Conservation (phyloP, 2,797 vertebrate species). For the Knipowitschia caucasica region DNA sequence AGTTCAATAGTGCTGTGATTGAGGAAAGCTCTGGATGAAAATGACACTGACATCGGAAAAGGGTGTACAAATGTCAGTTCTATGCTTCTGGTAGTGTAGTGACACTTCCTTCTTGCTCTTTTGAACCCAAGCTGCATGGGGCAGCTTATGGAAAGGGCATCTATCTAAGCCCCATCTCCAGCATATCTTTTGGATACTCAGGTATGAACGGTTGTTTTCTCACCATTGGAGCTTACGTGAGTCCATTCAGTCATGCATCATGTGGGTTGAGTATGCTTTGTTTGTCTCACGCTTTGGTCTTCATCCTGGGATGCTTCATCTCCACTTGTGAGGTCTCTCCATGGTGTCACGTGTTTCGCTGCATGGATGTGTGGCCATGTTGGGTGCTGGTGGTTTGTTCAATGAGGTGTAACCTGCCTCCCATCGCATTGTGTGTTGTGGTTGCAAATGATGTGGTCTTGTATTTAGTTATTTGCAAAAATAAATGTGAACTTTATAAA, state of each 20-base stretch:
- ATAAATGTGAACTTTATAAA: neutral
- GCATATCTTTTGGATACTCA: constrained; percentile 99
- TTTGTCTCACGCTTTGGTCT: constrained; percentile 44
- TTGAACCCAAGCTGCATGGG: constrained; percentile 96
- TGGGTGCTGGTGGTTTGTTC: constrained; percentile 23
- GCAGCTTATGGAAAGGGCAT: constrained; percentile 99
- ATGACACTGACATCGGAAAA: neutral
- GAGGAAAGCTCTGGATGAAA: neutral
- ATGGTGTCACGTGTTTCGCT: constrained; percentile 36
- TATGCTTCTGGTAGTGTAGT: constrained; percentile 39
- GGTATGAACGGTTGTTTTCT: constrained; percentile 78
- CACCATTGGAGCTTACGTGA: constrained; percentile 21
- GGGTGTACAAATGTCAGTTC: constrained; percentile 3
- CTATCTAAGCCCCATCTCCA: constrained; percentile 99
- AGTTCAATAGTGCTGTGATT: neutral
- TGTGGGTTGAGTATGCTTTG: constrained; percentile 35
- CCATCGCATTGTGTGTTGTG: constrained; percentile 39
- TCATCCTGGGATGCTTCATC: constrained; percentile 42
- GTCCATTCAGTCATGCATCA: constrained; percentile 21
- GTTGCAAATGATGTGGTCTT: constrained; percentile 4
- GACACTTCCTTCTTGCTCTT: constrained; percentile 79
- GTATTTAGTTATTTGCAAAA: neutral
- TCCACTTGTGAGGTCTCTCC: constrained; percentile 38
- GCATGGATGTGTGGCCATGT: constrained; percentile 35
- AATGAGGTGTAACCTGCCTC: constrained; percentile 20